These are phyloP conservation scores for Ophthalmolycus amberensis DNA, from an alignment of 2,113 vertebrate genomes.

Conservation along the genomic window DNA sequence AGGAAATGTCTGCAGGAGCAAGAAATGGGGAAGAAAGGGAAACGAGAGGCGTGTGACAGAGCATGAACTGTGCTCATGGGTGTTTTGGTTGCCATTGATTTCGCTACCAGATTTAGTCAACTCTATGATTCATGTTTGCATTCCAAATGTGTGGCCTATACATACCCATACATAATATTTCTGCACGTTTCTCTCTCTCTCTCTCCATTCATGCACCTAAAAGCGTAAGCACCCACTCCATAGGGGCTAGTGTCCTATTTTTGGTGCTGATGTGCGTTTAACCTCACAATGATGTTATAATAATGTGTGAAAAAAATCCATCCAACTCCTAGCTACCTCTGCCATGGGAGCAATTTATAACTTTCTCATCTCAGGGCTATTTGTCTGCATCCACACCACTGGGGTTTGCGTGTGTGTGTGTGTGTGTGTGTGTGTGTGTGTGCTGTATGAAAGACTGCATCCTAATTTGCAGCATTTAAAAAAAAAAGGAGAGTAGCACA, in stretches of 20 bases:
- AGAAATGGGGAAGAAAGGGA: slow-evolving; percentile 2
- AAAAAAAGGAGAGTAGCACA: background rate
- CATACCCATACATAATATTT: background rate
- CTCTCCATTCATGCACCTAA: slow-evolving; percentile 17
- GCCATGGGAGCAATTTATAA: slow-evolving; percentile 74
- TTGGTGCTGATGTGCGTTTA: slow-evolving; percentile 62
- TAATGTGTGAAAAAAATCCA: slow-evolving; percentile 43
- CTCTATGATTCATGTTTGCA: background rate
- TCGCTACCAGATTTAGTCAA: slow-evolving; percentile 1
- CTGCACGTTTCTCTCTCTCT: background rate
- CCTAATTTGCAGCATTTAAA: slow-evolving; percentile 32
- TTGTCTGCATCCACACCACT: slow-evolving; percentile 63
- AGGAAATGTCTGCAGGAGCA: slow-evolving; percentile 46
- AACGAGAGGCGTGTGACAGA: slow-evolving; percentile 1
- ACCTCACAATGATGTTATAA: slow-evolving; percentile 67
- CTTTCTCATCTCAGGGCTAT: slow-evolving; percentile 65
- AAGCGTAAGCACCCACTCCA: slow-evolving; percentile 24
- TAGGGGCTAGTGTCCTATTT: slow-evolving; percentile 54
- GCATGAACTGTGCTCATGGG: slow-evolving; percentile 11
- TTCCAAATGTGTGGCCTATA: background rate
- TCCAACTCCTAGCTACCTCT: slow-evolving; percentile 43
- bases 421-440: slow-evolving; percentile 13
- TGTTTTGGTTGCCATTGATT: slow-evolving; percentile 28
- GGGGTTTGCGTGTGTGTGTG: slow-evolving; percentile 3
- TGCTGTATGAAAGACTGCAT: slow-evolving; percentile 34